phyloP scores from a whole-genome alignment of 92 coral and sea anemone species.

The Phymanthus crucifer region DNA sequence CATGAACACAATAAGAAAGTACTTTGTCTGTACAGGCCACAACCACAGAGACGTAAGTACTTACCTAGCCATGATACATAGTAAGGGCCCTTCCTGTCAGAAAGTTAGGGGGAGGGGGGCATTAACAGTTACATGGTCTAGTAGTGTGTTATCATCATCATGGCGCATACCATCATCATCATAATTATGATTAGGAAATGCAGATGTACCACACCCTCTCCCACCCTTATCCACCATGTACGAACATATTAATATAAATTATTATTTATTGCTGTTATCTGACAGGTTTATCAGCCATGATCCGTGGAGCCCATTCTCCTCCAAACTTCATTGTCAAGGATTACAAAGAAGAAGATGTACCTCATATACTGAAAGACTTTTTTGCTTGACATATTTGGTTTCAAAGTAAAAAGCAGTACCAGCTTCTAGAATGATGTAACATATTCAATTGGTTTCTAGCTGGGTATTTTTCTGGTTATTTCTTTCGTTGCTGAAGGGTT shows the following conservation, averaged over 20 bases:
- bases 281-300: conserved; percentile 92
- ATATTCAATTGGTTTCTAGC: not conserved
- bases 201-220: too few species aligned
- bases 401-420: not conserved
- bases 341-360: conserved; percentile 78
- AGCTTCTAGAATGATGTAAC: not conserved
- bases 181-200: too few species aligned
- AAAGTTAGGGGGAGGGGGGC: too few species aligned
- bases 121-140: too few species aligned
- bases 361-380: conserved; percentile 78
- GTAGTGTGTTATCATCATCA: too few species aligned
- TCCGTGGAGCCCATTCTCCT: conserved; percentile 72
- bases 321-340: conserved; percentile 73
- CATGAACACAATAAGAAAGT: conserved; percentile 80
- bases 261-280: not conserved
- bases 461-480: too few species aligned
- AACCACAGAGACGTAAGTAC: conserved; percentile 77
- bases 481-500: too few species aligned
- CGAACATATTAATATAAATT: not conserved
- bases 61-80: not conserved
- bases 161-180: too few species aligned
- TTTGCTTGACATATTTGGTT: conserved; percentile 24
- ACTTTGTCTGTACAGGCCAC: conserved; percentile 92
- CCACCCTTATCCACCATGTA: too few species aligned
- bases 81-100: not conserved